Evolutionary conservation across 2,113 vertebrate genomes (phyloP).

Genomic region (Pelusios castaneus): DNA sequence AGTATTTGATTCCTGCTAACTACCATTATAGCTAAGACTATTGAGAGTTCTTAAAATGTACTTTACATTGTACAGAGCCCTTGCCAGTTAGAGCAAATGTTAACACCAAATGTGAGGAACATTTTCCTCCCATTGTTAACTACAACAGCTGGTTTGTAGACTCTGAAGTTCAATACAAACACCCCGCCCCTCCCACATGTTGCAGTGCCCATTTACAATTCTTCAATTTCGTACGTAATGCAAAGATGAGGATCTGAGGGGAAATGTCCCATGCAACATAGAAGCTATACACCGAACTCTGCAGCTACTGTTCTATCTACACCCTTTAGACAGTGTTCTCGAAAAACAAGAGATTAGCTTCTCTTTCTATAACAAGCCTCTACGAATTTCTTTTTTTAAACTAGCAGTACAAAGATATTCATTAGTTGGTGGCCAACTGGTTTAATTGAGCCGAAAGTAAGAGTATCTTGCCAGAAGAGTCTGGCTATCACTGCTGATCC

Average conservation of each 20-base stretch:
- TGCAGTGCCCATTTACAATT: background rate
- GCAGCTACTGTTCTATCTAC: background rate
- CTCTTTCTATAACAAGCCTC: background rate
- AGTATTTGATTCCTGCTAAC: background rate
- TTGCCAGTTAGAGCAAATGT: background rate
- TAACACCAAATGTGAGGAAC: background rate
- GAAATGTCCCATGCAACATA: background rate
- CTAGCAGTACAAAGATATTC: background rate
- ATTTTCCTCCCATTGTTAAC: constrained; percentile 1
- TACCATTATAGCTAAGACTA: background rate
- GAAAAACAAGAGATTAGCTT: background rate
- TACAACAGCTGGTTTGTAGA: constrained; percentile 43
- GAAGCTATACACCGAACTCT: background rate
- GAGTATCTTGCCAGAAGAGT: background rate
- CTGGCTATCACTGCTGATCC: background rate
- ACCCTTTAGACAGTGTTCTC: background rate
- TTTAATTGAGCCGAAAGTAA: background rate
- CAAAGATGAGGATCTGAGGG: background rate
- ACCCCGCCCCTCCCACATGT: background rate
- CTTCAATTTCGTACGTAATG: background rate
- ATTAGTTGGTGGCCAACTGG: background rate
- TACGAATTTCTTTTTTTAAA: background rate
- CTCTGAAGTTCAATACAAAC: background rate
- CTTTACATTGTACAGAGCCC: background rate
- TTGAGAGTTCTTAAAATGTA: background rate